Conservation (phyloP, 2,797 vertebrate genomes). For the Schizothorax lantsangensis region DNA sequence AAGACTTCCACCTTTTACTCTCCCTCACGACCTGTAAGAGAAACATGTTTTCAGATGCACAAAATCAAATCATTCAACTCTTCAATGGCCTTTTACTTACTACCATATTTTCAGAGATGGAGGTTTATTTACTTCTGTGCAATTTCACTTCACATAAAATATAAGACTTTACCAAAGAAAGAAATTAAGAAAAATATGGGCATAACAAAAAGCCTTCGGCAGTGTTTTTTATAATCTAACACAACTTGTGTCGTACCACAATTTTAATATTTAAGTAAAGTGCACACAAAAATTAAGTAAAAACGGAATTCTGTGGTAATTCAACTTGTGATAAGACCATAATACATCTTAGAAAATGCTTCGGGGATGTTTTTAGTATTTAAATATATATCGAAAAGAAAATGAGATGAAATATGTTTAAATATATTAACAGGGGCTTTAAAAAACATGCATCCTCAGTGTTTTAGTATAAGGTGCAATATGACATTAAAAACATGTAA, state of each 20-base stretch:
- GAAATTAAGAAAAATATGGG: background rate
- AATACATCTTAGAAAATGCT: conserved; percentile 16
- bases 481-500: conserved; percentile 11
- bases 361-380: background rate
- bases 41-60: conserved; percentile 5
- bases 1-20: conserved; percentile 1
- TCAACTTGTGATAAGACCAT: conserved; percentile 21
- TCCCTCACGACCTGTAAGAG: background rate
- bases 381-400: background rate
- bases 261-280: conserved; percentile 41
- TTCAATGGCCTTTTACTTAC: background rate
- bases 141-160: conserved; percentile 35
- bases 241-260: background rate
- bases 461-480: conserved; percentile 32
- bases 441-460: background rate
- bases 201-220: conserved; percentile 4
- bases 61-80: conserved; percentile 10
- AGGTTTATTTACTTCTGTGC: conserved; percentile 18
- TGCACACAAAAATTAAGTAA: conserved; percentile 21
- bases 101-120: background rate
- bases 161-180: conserved; percentile 33
- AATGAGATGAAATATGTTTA: background rate
- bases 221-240: background rate
- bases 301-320: background rate
- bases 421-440: background rate